phyloP scores from a whole-genome alignment of 2,113 vertebrate genomes.

The Neogobius melanostomus region DNA sequence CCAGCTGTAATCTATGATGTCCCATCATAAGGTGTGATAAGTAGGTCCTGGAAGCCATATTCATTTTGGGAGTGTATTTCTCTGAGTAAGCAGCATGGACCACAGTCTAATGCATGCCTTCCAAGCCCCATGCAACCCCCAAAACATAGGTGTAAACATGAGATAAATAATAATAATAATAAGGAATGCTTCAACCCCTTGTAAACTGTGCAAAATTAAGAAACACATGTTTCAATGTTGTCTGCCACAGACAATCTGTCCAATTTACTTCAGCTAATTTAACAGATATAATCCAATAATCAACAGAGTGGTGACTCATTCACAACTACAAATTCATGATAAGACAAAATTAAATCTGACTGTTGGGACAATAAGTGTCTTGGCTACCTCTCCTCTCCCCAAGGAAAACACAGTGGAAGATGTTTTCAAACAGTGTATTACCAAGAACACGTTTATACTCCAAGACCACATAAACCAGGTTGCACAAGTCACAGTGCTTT shows the following conservation, averaged over 20 bases:
- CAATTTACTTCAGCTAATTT: neutral
- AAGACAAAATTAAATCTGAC: neutral
- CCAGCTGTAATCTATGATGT: neutral
- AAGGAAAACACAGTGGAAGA: neutral
- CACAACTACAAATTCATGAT: neutral
- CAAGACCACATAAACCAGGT: slow-evolving; percentile 14
- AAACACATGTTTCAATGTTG: neutral
- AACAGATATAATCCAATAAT: slow-evolving; percentile 13
- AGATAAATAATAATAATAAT: neutral
- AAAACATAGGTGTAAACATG: neutral
- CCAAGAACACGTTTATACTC: neutral
- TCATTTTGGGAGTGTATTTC: too few species aligned
- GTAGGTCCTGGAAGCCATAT: too few species aligned
- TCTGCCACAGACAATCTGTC: slow-evolving; percentile 1
- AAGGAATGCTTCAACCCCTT: neutral
- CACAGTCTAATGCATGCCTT: too few species aligned
- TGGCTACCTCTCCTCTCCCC: neutral
- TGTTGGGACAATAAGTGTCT: neutral
- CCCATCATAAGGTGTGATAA: too few species aligned
- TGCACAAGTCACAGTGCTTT: neutral
- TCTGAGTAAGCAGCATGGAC: too few species aligned
- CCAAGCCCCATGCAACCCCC: too few species aligned
- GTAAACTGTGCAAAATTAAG: neutral
- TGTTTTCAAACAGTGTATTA: neutral
- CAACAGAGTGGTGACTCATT: slow-evolving; percentile 1